phyloP scores from a whole-genome alignment of 2,797 vertebrate species.

The Spatula clypeata region DNA sequence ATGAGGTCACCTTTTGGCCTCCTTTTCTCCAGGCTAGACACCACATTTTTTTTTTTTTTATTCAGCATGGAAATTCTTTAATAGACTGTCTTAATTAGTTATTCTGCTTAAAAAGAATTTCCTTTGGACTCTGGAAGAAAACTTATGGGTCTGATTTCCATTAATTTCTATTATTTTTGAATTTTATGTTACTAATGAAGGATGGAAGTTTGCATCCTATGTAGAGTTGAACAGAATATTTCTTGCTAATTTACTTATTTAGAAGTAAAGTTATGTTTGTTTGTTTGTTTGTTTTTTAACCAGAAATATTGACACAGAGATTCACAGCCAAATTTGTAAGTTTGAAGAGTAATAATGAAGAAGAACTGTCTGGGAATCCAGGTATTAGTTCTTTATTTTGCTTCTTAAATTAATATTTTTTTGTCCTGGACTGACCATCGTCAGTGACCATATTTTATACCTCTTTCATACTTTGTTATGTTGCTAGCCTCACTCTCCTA shows the following conservation, averaged over 20 bases:
- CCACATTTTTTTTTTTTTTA: neutral
- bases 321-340: constrained; percentile 90
- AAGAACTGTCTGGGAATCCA: constrained; percentile 88
- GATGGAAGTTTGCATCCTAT: neutral
- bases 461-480: neutral
- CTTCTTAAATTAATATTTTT: neutral
- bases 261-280: neutral
- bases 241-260: neutral
- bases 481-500: neutral
- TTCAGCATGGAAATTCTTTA: neutral
- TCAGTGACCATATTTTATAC: neutral
- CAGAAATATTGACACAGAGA: constrained; percentile 86
- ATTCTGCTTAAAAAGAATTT: neutral
- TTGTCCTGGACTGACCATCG: accelerated
- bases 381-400: constrained; percentile 79
- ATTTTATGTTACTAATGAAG: neutral
- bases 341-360: constrained; percentile 68
- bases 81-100: neutral
- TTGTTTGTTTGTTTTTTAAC: neutral
- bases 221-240: neutral
- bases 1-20: too few relatives aligned
- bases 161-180: neutral
- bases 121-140: neutral
- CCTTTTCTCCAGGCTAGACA: too few relatives aligned
- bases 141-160: neutral